A percentile compares a stretch with the other conserved stretches of the same genome.
Conservation (phyloP, 2,888 invertebrate species). For the Drosophila neonasuta region DNA sequence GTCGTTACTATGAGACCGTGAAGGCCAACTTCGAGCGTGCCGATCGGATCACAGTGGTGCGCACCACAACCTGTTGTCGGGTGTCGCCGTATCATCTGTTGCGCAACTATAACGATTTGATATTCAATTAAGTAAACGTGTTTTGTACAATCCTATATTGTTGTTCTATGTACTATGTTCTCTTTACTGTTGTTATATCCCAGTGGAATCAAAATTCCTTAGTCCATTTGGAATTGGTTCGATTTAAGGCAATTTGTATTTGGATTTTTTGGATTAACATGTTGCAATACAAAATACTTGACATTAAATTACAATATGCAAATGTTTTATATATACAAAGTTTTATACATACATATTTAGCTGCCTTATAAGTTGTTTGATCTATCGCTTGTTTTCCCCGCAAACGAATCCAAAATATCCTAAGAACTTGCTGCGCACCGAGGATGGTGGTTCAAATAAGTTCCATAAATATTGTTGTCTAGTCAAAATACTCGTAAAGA, state of each 20-base stretch:
- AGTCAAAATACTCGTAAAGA: slow-evolving; percentile 32
- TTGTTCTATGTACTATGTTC: slow-evolving; percentile 25
- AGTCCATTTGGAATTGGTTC: slow-evolving; percentile 22
- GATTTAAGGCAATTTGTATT: slow-evolving; percentile 58
- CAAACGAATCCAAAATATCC: neutral
- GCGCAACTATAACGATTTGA: slow-evolving; percentile 95
- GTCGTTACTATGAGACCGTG: slow-evolving; percentile 99
- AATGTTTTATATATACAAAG: slow-evolving; percentile 47
- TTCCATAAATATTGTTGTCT: slow-evolving; percentile 24
- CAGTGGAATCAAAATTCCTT: slow-evolving; percentile 8
- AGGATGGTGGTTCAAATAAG: slow-evolving; percentile 3
- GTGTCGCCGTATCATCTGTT: slow-evolving; percentile 97
- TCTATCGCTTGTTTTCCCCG: slow-evolving; percentile 1
- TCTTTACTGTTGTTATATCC: slow-evolving; percentile 26
- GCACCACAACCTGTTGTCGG: slow-evolving; percentile 97
- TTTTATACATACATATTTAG: slow-evolving; percentile 44
- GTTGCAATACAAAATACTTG: slow-evolving; percentile 51
- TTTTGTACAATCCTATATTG: slow-evolving; percentile 5
- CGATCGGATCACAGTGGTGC: slow-evolving; percentile 96
- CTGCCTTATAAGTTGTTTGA: slow-evolving; percentile 28
- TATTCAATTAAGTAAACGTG: slow-evolving; percentile 89
- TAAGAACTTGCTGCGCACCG: slow-evolving; percentile 13
- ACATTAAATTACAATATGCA: slow-evolving; percentile 49
- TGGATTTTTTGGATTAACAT: slow-evolving; percentile 48
- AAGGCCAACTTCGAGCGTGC: slow-evolving; percentile 99